Evolutionary conservation across 2,113 vertebrate genomes (phyloP), one percentile per base, ranked within the genome.

Genomic region (Mormyrus iriodes): DNA sequence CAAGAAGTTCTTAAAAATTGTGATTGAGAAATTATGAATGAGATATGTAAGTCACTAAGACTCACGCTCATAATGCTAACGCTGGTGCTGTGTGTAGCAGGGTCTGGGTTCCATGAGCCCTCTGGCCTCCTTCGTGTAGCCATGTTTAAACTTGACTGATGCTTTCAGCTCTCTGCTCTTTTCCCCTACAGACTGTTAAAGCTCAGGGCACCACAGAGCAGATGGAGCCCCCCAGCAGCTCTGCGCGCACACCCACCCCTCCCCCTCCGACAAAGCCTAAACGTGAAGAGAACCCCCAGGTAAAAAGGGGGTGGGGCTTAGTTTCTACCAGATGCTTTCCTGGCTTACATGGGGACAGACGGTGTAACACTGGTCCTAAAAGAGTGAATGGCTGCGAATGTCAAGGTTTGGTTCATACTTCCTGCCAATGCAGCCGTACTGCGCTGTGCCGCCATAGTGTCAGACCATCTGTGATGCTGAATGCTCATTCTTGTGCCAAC

Each of bases 201-300:
- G 94, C 96, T 89, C 96, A 97, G 35, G 94, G 95, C 91, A 96
- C 96, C 93, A 92, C 94, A 90, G 95, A 96, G 90, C 96, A 95
- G 91, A 97, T 95, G 86, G 95, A 95, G 93, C 93, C 95, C 90
- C 95, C 53, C 12, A 89, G 52, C 39, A 61, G 39, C 52, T 55
- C 79, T 21, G 48, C 88, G 1, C 51, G 69, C 48, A 76, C 49
- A 3, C n/a, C 79, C 90, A 95, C 96, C 53, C 95, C 97, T 94
- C 96, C 96, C 88, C 96, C 95, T 91, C 96, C 96, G 53, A 94
- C 97, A 82, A 97, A 97, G 95, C 95, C 97, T 94, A 99, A 97
- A 94, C 97, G 95, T 92, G 98, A 99, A 93, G 98, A 99, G 93
- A 98, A 97, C 93, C 97, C 97, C 84, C 98, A 99, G 98, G 98